A percentile compares a stretch with the other conserved stretches of the same genome.
These are phyloP conservation scores for Brenthis daphne DNA, from an alignment of 2,888 invertebrate genomes.

Conservation along the genomic window DNA sequence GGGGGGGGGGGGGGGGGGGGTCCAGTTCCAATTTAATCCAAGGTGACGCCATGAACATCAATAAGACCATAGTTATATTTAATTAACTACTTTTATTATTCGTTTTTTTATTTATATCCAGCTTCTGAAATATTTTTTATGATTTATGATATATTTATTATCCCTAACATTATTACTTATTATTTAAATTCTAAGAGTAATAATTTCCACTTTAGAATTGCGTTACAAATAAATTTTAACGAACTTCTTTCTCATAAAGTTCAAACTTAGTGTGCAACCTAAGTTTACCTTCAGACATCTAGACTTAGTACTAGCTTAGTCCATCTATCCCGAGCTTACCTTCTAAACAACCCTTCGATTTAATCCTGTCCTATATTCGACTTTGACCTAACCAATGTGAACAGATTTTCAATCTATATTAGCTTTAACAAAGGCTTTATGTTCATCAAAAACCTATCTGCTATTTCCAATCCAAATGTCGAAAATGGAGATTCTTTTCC, in stretches of 20 bases:
- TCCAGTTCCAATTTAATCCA: no score
- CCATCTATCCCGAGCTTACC: not conserved
- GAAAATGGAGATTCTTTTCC: slow-evolving; percentile 9
- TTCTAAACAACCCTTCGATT: not conserved
- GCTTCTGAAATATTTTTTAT: no score
- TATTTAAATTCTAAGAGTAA: no score
- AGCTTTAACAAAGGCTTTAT: slow-evolving; percentile 7
- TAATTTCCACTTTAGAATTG: no score
- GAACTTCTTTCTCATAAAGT: not conserved
- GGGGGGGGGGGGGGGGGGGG: no score
- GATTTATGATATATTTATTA: no score
- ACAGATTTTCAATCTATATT: slow-evolving; percentile 9
- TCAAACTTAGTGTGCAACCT: not conserved
- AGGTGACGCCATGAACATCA: no score
- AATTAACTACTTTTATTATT: no score
- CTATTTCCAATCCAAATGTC: not conserved
- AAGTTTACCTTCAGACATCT: not conserved
- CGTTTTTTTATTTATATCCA: no score
- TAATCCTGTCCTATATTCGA: slow-evolving; percentile 2
- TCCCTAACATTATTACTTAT: no score
- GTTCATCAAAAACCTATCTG: not conserved
- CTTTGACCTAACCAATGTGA: slow-evolving; percentile 5
- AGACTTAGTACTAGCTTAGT: not conserved
- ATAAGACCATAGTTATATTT: no score
- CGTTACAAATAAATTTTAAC: not conserved